These are phyloP conservation scores for Patella pellucida DNA, from an alignment of 2,888 invertebrate species.

Conservation along the genomic window DNA sequence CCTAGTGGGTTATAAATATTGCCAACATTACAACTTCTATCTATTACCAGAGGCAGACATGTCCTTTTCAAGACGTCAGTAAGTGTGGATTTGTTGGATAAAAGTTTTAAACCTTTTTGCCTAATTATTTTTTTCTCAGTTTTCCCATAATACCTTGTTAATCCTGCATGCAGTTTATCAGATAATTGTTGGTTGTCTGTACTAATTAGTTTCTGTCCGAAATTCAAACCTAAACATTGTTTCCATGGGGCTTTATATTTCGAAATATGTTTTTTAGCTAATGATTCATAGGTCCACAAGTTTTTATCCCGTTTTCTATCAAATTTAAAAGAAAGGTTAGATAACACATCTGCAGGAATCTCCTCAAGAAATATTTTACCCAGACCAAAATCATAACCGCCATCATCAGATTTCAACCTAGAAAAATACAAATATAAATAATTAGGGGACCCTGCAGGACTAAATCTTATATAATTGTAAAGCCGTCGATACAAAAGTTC, in stretches of 20 bases:
- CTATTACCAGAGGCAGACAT: not conserved
- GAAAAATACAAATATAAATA: not conserved
- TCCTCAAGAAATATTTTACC: conserved; percentile 61
- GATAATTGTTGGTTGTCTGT: conserved; percentile 16
- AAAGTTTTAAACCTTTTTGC: not conserved
- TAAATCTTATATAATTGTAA: too few relatives aligned
- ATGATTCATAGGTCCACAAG: conserved; percentile 63
- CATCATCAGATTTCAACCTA: not conserved
- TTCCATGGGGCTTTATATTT: conserved; percentile 43
- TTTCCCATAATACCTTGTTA: conserved; percentile 21
- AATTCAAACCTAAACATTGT: conserved; percentile 38
- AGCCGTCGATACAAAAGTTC: too few relatives aligned
- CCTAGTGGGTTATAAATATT: conserved; percentile 23
- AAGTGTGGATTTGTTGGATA: not conserved
- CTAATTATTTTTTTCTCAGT: not conserved
- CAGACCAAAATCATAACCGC: conserved; percentile 15
- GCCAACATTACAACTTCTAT: not conserved
- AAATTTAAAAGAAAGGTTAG: conserved; percentile 62
- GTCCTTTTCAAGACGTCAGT: not conserved
- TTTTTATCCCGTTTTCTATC: conserved; percentile 64
- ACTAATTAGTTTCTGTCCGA: conserved; percentile 22
- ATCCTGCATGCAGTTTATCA: conserved; percentile 23
- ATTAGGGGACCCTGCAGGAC: too few relatives aligned
- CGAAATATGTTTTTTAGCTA: conserved; percentile 66
- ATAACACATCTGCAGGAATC: conserved; percentile 48